phyloP scores from a whole-genome alignment of 2,888 invertebrate genomes.

The Cacoxenus indagator region DNA sequence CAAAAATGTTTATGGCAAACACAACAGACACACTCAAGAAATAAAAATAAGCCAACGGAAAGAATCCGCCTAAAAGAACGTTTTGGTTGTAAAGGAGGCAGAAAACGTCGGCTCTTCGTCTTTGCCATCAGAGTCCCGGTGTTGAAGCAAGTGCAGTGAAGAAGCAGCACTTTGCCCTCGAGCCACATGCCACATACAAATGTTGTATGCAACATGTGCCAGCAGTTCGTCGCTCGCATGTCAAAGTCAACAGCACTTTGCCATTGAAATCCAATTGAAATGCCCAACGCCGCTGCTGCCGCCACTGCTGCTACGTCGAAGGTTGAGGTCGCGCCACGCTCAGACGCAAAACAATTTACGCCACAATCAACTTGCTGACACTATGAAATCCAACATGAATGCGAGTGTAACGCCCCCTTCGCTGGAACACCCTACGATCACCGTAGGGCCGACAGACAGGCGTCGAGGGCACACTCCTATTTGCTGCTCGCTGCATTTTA shows the following conservation, averaged over 20 bases:
- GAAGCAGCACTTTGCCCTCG: slow-evolving; percentile 1
- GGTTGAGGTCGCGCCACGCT: background rate
- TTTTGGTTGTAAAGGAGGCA: slow-evolving; percentile 26
- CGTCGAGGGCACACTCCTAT: background rate
- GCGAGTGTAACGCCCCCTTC: slow-evolving; percentile 4
- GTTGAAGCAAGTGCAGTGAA: slow-evolving; percentile 44
- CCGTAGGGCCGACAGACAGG: background rate
- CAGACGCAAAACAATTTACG: slow-evolving; percentile 18
- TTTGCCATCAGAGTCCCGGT: slow-evolving; percentile 19
- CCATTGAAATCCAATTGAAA: slow-evolving; percentile 40
- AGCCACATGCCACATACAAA: background rate
- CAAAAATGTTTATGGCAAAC: slow-evolving; percentile 30
- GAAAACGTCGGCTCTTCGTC: slow-evolving; percentile 22
- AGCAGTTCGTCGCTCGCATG: slow-evolving; percentile 55
- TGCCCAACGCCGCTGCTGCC: slow-evolving; percentile 23
- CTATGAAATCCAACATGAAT: slow-evolving; percentile 36
- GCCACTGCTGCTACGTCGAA: background rate
- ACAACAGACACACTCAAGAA: background rate
- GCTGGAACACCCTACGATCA: too few relatives aligned
- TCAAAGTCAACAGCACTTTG: slow-evolving; percentile 54
- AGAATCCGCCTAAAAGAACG: background rate
- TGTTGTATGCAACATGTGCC: slow-evolving; percentile 14
- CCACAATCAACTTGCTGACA: slow-evolving; percentile 40
- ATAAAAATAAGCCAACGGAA: too few relatives aligned
- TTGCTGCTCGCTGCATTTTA: background rate